Conservation (phyloP, 2,797 vertebrate genomes). For the Atherinosoma microstoma region DNA sequence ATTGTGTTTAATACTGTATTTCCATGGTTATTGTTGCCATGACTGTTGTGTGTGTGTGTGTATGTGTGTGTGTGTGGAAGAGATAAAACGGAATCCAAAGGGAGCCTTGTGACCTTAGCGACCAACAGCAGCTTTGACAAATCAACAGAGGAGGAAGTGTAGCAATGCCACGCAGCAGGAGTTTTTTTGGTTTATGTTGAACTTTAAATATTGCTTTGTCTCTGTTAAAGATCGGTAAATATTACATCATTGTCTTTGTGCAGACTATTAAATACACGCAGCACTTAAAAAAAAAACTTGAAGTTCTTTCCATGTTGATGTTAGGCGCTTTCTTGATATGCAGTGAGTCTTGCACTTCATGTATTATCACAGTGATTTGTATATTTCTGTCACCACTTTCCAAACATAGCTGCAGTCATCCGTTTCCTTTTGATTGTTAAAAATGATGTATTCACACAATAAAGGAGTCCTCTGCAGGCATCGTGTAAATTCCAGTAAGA, state of each 20-base stretch:
- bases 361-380: constrained; percentile 37
- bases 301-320: constrained; percentile 49
- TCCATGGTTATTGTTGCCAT: constrained; percentile 52
- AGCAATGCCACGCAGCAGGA: constrained; percentile 36
- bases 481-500: constrained; percentile 48
- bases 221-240: constrained; percentile 52
- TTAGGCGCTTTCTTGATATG: constrained; percentile 46
- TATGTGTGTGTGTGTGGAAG: constrained; percentile 2
- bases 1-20: constrained; percentile 60
- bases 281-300: constrained; percentile 59
- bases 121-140: constrained; percentile 79
- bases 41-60: constrained; percentile 36
- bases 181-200: constrained; percentile 56
- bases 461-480: constrained; percentile 52
- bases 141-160: constrained; percentile 68
- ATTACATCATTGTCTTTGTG: constrained; percentile 60
- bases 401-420: constrained; percentile 39
- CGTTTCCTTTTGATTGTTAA: constrained; percentile 34
- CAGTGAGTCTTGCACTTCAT: constrained; percentile 41
- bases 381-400: constrained; percentile 33
- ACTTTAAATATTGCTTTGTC: constrained; percentile 71
- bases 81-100: constrained; percentile 66
- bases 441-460: constrained; percentile 62
- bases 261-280: constrained; percentile 62
- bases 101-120: constrained; percentile 66